Evolutionary conservation across 2,113 vertebrate species (phyloP).

Genomic region (Ranitomeya imitator): DNA sequence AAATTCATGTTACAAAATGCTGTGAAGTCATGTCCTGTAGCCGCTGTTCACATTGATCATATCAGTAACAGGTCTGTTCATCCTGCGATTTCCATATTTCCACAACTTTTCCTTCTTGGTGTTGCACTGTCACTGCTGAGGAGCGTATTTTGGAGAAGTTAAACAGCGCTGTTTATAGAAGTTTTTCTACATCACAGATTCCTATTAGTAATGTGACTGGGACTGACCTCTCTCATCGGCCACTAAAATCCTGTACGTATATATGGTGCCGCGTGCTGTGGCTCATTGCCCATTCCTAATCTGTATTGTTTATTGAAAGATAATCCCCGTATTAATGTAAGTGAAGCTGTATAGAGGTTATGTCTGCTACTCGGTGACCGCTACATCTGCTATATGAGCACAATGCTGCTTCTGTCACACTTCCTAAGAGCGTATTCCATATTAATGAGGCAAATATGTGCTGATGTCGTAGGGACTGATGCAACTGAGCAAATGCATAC

Average conservation of each 20-base stretch:
- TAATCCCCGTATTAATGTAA: background rate
- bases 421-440: conserved; percentile 12
- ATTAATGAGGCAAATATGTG: conserved; percentile 22
- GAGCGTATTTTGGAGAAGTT: no score
- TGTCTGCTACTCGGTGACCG: background rate
- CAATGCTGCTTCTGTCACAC: conserved; percentile 3
- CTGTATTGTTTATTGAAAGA: background rate
- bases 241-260: background rate
- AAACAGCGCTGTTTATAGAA: no score
- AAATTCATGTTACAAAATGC: background rate
- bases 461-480: background rate
- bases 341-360: conserved; percentile 25
- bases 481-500: background rate
- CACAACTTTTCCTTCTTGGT: no score
- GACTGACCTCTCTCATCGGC: background rate
- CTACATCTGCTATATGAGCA: conserved; percentile 14
- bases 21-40: background rate
- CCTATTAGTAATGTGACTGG: background rate
- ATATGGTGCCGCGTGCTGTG: no score
- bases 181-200: background rate
- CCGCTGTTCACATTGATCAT: no score
- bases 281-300: background rate
- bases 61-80: no score
- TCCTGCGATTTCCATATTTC: no score
- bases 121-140: no score